Evolutionary conservation across 1,140 invertebrate species (phyloP).

Genomic region (Anoplolepis gracilipes): DNA sequence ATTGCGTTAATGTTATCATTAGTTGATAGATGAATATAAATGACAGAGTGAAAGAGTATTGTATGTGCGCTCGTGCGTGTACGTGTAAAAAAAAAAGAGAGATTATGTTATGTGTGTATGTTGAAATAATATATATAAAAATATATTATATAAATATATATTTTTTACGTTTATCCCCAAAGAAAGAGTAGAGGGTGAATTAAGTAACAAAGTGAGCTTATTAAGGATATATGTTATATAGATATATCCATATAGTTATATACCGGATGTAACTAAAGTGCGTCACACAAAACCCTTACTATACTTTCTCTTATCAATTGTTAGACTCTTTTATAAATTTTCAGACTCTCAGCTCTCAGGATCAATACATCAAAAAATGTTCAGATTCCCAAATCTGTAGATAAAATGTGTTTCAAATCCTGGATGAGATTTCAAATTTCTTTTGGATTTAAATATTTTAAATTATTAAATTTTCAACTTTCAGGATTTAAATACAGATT

Average conservation of each 20-base stretch:
- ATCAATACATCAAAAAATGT: background rate
- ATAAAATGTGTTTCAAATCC: constrained; percentile 7
- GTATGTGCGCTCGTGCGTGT: constrained; percentile 58
- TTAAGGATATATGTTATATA: constrained; percentile 73
- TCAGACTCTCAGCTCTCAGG: background rate
- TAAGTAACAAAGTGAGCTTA: constrained; percentile 76
- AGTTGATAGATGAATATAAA: constrained; percentile 72
- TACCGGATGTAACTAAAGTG: constrained; percentile 52
- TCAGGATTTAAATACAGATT: background rate
- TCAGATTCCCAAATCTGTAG: background rate
- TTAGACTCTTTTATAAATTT: background rate
- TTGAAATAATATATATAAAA: constrained; percentile 72
- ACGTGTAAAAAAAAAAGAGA: constrained; percentile 61
- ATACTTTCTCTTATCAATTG: background rate
- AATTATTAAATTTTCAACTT: background rate
- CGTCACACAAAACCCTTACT: background rate
- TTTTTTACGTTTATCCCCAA: constrained; percentile 83
- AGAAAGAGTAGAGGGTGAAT: constrained; percentile 74
- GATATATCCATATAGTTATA: constrained; percentile 66
- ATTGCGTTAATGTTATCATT: constrained; percentile 77
- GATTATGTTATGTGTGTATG: constrained; percentile 49
- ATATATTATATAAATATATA: constrained; percentile 74
- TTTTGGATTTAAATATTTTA: background rate
- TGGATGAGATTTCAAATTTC: background rate
- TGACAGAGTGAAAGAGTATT: constrained; percentile 72